Evolutionary conservation across 2,888 invertebrate genomes (phyloP).

Genomic region (Diaphora mendica): DNA sequence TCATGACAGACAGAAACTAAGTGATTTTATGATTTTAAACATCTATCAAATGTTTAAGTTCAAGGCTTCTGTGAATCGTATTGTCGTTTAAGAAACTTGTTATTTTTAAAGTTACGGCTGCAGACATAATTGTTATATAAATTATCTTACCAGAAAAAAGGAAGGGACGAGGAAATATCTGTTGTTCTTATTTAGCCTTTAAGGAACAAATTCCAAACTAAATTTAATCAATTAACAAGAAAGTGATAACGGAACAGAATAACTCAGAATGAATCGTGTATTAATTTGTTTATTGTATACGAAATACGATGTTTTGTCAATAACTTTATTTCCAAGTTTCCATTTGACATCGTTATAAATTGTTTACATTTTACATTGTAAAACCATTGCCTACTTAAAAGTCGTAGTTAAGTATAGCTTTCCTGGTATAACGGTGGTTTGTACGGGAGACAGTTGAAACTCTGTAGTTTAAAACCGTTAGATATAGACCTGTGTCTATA

Average conservation of each 20-base stretch:
- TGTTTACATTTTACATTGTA: conserved; percentile 1
- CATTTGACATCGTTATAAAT: not conserved
- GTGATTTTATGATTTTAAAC: no score
- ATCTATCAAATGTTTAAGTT: no score
- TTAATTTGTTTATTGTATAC: not conserved
- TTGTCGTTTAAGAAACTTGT: no score
- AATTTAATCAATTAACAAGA: not conserved
- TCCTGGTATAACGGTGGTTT: no score
- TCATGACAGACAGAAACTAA: no score
- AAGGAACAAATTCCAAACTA: not conserved
- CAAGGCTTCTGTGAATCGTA: not conserved
- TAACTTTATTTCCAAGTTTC: not conserved
- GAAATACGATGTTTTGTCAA: not conserved
- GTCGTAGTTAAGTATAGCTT: not conserved
- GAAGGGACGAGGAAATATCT: not conserved
- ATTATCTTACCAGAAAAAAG: not conserved
- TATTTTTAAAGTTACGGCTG: not conserved
- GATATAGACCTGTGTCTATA: no score
- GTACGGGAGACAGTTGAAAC: no score
- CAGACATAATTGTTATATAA: not conserved
- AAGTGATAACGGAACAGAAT: not conserved
- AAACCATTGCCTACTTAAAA: not conserved
- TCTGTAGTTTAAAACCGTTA: no score
- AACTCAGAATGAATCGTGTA: not conserved
- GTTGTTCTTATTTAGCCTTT: not conserved